Conservation (phyloP, 2,888 invertebrate genomes). For the Omphaloscelis lunosa region DNA sequence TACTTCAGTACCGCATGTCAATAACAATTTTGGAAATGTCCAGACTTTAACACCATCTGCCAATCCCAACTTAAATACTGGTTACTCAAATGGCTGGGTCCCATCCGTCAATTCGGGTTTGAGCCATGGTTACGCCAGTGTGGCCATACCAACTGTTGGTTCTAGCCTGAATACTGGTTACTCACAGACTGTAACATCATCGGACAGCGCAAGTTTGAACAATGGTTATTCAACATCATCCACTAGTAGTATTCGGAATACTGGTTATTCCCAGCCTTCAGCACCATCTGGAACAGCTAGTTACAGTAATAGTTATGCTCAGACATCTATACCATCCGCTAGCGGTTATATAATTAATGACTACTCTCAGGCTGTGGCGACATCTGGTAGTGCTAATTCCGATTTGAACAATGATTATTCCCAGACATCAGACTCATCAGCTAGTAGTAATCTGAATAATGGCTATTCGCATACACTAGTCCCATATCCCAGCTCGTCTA, state of each 20-base stretch:
- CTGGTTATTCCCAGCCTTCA: slow-evolving; percentile 29
- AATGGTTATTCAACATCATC: slow-evolving; percentile 21
- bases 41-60: slow-evolving; percentile 12
- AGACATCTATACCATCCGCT: slow-evolving; percentile 24
- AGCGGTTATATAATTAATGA: slow-evolving; percentile 3
- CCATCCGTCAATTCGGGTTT: not conserved
- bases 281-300: slow-evolving; percentile 1
- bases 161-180: slow-evolving; percentile 12
- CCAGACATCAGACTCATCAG: not conserved
- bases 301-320: slow-evolving; percentile 24
- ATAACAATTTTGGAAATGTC: slow-evolving; percentile 20
- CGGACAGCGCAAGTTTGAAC: not conserved
- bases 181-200: slow-evolving; percentile 18
- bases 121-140: slow-evolving; percentile 4
- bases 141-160: not conserved
- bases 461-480: not conserved
- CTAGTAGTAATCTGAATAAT: slow-evolving; percentile 17
- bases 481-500: slow-evolving; percentile 30
- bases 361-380: slow-evolving; percentile 13
- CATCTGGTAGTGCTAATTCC: not conserved
- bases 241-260: slow-evolving; percentile 22
- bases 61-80: slow-evolving; percentile 24
- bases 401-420: slow-evolving; percentile 13
- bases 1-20: not conserved
- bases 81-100: slow-evolving; percentile 13